A percentile compares a stretch with the other conserved stretches of the same genome.
Evolutionary conservation across 2,797 vertebrate genomes (phyloP).

Genomic region (Bovichtus variegatus): DNA sequence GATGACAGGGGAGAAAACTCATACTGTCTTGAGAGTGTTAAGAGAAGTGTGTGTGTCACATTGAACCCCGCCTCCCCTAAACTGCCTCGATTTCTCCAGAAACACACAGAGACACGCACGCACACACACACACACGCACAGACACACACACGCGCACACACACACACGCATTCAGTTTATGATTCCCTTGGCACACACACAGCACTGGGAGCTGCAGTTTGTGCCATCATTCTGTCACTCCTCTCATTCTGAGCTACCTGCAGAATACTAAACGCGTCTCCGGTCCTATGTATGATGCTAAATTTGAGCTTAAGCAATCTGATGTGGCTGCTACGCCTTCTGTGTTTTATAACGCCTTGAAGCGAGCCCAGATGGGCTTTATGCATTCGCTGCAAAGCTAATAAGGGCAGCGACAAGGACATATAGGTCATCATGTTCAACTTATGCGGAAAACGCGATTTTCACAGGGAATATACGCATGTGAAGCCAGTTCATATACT

Average conservation of each 20-base stretch:
- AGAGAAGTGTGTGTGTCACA: slow-evolving; percentile 39
- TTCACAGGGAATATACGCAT: slow-evolving; percentile 7
- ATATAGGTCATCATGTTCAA: slow-evolving; percentile 5
- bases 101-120: slow-evolving; percentile 4
- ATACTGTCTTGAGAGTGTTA: slow-evolving; percentile 26
- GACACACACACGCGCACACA: slow-evolving; percentile 17
- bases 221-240: slow-evolving; percentile 74
- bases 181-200: slow-evolving; percentile 44
- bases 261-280: slow-evolving; percentile 62
- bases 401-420: slow-evolving; percentile 13
- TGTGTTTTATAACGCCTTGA: slow-evolving; percentile 13
- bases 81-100: slow-evolving; percentile 31
- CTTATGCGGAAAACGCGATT: neutral
- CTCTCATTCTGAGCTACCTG: slow-evolving; percentile 59
- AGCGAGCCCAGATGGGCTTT: slow-evolving; percentile 29
- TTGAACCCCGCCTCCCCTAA: slow-evolving; percentile 39
- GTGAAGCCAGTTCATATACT: neutral
- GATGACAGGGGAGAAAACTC: slow-evolving; percentile 36
- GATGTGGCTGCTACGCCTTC: slow-evolving; percentile 23
- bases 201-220: slow-evolving; percentile 53
- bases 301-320: slow-evolving; percentile 34
- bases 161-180: slow-evolving; percentile 33
- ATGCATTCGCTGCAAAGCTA: slow-evolving; percentile 25
- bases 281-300: slow-evolving; percentile 32
- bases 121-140: neutral